Evolutionary conservation across 1,140 invertebrate species (phyloP), one percentile per base, ranked within the genome.

Genomic region (Brachionus plicatilis): DNA sequence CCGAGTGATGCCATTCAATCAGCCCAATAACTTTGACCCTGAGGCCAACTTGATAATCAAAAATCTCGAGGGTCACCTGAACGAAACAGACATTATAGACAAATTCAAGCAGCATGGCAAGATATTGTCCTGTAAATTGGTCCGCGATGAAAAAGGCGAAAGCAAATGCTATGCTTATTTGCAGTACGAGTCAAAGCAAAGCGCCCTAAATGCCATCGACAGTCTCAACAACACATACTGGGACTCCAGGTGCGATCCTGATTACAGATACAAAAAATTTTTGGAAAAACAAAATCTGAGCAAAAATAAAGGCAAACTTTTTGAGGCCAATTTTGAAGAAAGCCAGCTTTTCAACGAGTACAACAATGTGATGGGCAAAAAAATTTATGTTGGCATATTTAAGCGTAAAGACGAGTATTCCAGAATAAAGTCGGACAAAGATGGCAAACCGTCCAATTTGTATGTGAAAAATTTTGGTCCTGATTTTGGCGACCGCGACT

Each of bases 381-480:
- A 82, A 47, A 82, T 82, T 20, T 82, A 82, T 65, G 79, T 82
- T 33, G 79, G 79, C 29, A 27, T 82, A 20, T 82, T 82, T 24
- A 82, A 82, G 53, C 20, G 33, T 11, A 82, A 82, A 68, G 79
- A 82, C 12, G 79, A 82, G 53, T 82, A 82, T 47, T 33, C 33
- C 12, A 82, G 37, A 47, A 60, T 82, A 45, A 82, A 82, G 17
- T 65, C 50, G 12, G 79, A 65, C 20, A 82, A 82, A 65, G 79
- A 82, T 43, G 79, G 79, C 20, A 43, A 45, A 7, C 79, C 79
- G 43, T 82, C 79, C 17, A 82, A 82, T 68, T 82, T 82, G 29
- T 82, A 82, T 47, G 79, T 82, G 27, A 82, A 82, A 65, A 82
- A 82, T 68, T 82, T 82, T 82, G 79, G 79, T 60, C 24, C 53